phyloP scores from a whole-genome alignment of 2,113 vertebrate species.

The Lophochroa leadbeateri region DNA sequence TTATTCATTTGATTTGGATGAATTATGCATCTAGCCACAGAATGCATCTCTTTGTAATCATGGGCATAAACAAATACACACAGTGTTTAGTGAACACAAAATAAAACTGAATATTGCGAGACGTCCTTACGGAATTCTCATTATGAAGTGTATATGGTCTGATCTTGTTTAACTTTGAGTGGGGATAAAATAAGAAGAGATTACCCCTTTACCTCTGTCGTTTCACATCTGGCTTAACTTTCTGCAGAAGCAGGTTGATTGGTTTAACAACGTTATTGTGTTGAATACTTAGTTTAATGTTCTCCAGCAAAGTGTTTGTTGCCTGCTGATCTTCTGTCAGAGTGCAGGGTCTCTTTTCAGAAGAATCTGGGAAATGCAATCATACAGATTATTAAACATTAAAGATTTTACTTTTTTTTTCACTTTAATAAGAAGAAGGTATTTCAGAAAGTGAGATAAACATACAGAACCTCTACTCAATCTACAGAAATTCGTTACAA shows the following conservation, averaged over 20 bases:
- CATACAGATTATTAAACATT: background rate
- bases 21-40: background rate
- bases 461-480: background rate
- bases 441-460: background rate
- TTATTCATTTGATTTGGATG: background rate
- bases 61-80: background rate
- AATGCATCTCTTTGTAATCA: background rate
- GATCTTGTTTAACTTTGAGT: background rate
- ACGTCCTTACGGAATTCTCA: background rate
- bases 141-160: background rate
- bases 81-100: background rate
- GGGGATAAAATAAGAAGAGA: background rate
- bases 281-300: slow-evolving; percentile 88
- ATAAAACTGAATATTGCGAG: background rate
- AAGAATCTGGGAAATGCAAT: slow-evolving; percentile 68
- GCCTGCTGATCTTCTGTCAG: slow-evolving; percentile 84
- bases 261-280: slow-evolving; percentile 91
- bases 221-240: slow-evolving; percentile 76
- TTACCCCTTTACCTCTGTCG: slow-evolving; percentile 83
- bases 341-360: slow-evolving; percentile 80
- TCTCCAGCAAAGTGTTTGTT: slow-evolving; percentile 84
- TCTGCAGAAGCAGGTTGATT: slow-evolving; percentile 84
- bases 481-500: background rate
- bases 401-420: background rate
- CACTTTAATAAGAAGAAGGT: background rate